phyloP scores from a whole-genome alignment of 2,797 vertebrate species.

The Thunnus albacares region DNA sequence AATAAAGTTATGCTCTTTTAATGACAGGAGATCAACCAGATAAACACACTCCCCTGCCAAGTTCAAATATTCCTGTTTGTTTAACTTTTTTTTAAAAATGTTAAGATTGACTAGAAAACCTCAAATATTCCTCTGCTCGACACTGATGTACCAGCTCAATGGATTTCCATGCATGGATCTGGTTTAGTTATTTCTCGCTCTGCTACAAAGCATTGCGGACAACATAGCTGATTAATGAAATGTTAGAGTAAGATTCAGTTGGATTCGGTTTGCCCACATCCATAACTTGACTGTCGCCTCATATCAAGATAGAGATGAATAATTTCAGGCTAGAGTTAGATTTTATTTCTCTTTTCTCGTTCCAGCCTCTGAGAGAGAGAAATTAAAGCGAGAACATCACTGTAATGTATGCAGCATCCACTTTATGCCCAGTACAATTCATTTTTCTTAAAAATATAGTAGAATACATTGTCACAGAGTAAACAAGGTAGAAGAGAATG shows the following conservation, averaged over 20 bases:
- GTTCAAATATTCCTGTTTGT: constrained; percentile 15
- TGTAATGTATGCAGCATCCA: background rate
- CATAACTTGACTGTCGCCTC: constrained; percentile 43
- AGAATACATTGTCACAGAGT: too few relatives aligned
- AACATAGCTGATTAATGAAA: constrained; percentile 54
- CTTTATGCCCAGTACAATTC: too few relatives aligned
- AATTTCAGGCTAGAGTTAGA: constrained; percentile 11
- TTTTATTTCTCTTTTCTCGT: constrained; percentile 19
- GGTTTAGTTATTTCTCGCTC: constrained; percentile 35
- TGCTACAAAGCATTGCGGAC: constrained; percentile 35
- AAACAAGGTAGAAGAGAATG: too few relatives aligned
- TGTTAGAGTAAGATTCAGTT: constrained; percentile 25
- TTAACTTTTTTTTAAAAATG: background rate
- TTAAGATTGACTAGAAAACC: constrained; percentile 8
- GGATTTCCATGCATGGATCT: constrained; percentile 10
- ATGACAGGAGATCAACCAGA: constrained; percentile 30
- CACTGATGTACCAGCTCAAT: background rate
- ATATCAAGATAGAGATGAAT: constrained; percentile 48
- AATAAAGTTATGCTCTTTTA: constrained; percentile 2
- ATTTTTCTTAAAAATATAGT: too few relatives aligned
- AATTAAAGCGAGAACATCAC: background rate
- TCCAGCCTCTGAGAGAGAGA: background rate
- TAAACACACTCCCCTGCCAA: background rate
- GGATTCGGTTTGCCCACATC: constrained; percentile 52
- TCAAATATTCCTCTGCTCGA: background rate